These are phyloP conservation scores for Meda fulgida DNA, from an alignment of 2,797 vertebrate genomes.

Conservation along the genomic window DNA sequence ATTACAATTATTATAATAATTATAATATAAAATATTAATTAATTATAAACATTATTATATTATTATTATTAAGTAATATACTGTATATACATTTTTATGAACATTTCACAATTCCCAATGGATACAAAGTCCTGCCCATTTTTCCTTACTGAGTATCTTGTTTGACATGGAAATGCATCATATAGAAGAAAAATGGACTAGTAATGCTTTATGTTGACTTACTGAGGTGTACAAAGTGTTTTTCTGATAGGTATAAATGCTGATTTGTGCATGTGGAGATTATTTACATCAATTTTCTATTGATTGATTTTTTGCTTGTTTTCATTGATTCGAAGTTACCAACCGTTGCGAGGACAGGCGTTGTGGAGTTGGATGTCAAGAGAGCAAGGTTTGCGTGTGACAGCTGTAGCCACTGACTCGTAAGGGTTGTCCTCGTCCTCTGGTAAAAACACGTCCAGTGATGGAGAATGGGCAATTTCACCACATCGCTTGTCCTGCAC, in stretches of 20 bases:
- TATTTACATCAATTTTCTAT: neutral
- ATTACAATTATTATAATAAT: neutral
- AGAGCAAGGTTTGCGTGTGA: conserved; percentile 94
- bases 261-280: neutral
- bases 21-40: neutral
- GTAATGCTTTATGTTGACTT: neutral
- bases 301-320: neutral
- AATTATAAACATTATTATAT: too few species aligned
- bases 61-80: conserved; percentile 1
- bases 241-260: conserved; percentile 1
- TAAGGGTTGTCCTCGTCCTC: conserved; percentile 91
- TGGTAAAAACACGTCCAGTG: conserved; percentile 87
- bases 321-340: conserved; percentile 17
- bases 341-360: conserved; percentile 73
- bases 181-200: neutral
- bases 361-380: conserved; percentile 86
- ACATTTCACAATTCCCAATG: neutral
- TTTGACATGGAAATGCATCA: neutral
- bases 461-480: conserved; percentile 85
- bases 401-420: conserved; percentile 87
- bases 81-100: neutral
- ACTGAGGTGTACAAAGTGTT: neutral
- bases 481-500: conserved; percentile 85
- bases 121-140: neutral
- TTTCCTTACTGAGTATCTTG: neutral